Percentiles rank a stretch among this genome's conserved stretches.
phyloP scores from a whole-genome alignment of 2,797 vertebrate species.

The Schizopygopsis pylzovi region DNA sequence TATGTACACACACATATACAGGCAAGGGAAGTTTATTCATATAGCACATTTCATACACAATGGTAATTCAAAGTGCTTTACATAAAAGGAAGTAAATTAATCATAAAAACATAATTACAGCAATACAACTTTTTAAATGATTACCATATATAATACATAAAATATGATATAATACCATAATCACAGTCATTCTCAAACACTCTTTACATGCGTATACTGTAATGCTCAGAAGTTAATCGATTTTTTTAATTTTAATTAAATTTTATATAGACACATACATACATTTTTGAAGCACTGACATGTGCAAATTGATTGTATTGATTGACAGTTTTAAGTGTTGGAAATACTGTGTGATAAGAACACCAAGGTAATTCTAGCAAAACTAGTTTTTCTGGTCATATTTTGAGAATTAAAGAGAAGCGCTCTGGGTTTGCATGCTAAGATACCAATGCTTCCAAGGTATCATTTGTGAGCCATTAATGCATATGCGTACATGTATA shows the following conservation, averaged over 20 bases:
- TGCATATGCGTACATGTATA: not conserved
- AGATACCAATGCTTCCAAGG: not conserved
- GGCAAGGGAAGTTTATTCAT: too few relatives aligned
- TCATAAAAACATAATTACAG: too few relatives aligned
- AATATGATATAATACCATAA: too few relatives aligned
- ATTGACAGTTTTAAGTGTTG: not conserved
- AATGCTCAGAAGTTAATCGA: not conserved
- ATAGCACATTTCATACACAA: too few relatives aligned
- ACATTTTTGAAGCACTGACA: not conserved
- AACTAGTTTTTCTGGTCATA: slow-evolving; percentile 45
- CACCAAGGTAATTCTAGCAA: not conserved
- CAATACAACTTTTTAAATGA: too few relatives aligned
- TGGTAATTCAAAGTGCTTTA: too few relatives aligned
- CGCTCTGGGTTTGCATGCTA: not conserved
- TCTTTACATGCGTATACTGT: not conserved
- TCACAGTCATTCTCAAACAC: too few relatives aligned
- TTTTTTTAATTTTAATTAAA: not conserved
- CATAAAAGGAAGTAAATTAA: too few relatives aligned
- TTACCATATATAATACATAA: too few relatives aligned
- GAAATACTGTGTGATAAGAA: slow-evolving; percentile 6
- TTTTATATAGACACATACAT: not conserved
- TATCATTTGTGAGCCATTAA: not conserved
- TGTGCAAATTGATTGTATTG: not conserved
- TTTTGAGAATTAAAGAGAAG: not conserved
- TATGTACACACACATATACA: too few relatives aligned